Evolutionary conservation across 1,140 invertebrate species (phyloP).

Genomic region (Drosophila ogumai): DNA sequence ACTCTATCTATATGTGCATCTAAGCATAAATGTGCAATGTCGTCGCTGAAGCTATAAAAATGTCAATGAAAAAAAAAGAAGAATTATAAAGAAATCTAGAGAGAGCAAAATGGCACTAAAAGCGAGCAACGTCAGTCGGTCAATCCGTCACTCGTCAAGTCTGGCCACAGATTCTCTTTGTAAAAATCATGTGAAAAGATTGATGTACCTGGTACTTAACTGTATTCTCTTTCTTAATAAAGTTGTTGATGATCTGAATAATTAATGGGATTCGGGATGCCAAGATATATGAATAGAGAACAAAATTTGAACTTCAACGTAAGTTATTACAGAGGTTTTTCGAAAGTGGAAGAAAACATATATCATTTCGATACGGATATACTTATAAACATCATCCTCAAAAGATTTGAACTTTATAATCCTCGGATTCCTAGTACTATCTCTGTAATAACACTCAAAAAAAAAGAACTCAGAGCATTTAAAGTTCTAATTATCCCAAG

Average conservation of each 20-base stretch:
- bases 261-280: background rate
- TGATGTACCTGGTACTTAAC: background rate
- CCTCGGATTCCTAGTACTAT: too few species aligned
- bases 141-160: background rate
- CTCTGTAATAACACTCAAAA: too few species aligned
- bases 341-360: background rate
- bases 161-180: background rate
- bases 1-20: conserved; percentile 46
- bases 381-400: too few species aligned
- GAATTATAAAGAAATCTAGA: conserved; percentile 71
- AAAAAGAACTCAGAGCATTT: conserved; percentile 1
- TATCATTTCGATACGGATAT: background rate
- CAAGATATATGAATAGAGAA: background rate
- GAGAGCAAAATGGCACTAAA: conserved; percentile 22
- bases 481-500: background rate
- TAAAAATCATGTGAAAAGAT: background rate
- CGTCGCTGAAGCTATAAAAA: conserved; percentile 74
- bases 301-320: background rate
- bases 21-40: conserved; percentile 70
- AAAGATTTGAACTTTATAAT: accelerated
- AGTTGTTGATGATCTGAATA: too few species aligned
- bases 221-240: background rate
- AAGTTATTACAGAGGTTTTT: background rate
- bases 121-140: background rate
- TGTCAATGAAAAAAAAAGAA: conserved; percentile 66